A percentile compares a stretch with the other conserved stretches of the same genome.
Conservation (phyloP, 1,140 invertebrate species). For the Capitella teleta region DNA sequence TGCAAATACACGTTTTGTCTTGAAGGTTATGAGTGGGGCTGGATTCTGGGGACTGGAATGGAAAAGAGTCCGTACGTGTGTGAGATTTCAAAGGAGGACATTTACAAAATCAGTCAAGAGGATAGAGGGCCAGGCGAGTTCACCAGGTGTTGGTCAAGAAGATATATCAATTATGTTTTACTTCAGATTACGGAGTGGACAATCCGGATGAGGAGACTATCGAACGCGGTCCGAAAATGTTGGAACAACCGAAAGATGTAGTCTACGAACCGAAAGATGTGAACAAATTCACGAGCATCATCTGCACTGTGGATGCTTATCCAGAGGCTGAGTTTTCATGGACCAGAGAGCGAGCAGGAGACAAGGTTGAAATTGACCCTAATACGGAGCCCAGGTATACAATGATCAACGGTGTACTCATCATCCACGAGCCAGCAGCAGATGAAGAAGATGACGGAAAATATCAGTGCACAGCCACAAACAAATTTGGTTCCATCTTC, state of each 20-base stretch:
- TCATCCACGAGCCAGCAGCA: constrained; percentile 64
- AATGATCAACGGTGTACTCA: constrained; percentile 77
- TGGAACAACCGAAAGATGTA: constrained; percentile 66
- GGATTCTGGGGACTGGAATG: neutral
- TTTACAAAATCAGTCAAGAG: neutral
- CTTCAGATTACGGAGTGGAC: neutral
- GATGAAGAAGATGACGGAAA: constrained; percentile 61
- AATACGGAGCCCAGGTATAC: constrained; percentile 58
- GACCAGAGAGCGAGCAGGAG: constrained; percentile 22
- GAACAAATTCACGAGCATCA: constrained; percentile 13
- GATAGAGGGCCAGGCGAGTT: constrained; percentile 5
- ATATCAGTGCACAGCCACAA: constrained; percentile 85
- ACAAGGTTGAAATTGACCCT: constrained; percentile 9
- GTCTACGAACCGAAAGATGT: constrained; percentile 4
- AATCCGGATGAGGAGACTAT: constrained; percentile 59
- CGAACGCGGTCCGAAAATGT: constrained; percentile 76
- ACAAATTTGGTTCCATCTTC: constrained; percentile 75
- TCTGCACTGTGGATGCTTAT: constrained; percentile 50
- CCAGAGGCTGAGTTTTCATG: constrained; percentile 3
- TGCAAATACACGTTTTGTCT: neutral
- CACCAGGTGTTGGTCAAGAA: neutral
- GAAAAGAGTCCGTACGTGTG: constrained; percentile 1
- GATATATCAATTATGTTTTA: too few species aligned
- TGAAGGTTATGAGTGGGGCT: constrained; percentile 8
- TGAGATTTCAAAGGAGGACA: constrained; percentile 6